Conservation (phyloP, 2,797 vertebrate species). For the Coregonus suidteri region DNA sequence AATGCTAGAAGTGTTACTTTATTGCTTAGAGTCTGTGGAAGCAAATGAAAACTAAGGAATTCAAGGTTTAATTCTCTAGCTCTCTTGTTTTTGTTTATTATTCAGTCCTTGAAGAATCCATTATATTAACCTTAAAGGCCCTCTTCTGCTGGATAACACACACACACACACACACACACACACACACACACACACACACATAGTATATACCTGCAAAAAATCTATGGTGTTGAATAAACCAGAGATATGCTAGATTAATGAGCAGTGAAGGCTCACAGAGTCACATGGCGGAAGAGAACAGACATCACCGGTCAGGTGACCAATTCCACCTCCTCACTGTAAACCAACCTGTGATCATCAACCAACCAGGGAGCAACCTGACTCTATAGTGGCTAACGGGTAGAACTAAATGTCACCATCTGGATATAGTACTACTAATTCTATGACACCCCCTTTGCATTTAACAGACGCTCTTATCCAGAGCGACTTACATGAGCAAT, state of each 20-base stretch:
- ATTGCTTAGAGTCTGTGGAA: too few species aligned
- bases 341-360: neutral
- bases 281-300: neutral
- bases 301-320: neutral
- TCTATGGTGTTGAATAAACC: neutral
- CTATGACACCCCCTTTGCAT: neutral
- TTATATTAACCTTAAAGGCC: neutral
- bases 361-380: too few species aligned
- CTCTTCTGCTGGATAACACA: conserved; percentile 1
- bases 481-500: too few species aligned
- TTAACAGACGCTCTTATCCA: too few species aligned
- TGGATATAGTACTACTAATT: too few species aligned
- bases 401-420: too few species aligned
- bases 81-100: neutral
- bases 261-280: neutral
- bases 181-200: neutral
- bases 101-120: conserved; percentile 1
- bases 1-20: too few species aligned
- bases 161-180: neutral
- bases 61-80: neutral
- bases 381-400: too few species aligned
- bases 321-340: neutral
- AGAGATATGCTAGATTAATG: neutral
- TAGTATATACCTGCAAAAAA: neutral
- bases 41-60: neutral